Percentiles rank a stretch among this genome's conserved stretches.
phyloP scores from a whole-genome alignment of 2,113 vertebrate species.

The Elephas maximus region DNA sequence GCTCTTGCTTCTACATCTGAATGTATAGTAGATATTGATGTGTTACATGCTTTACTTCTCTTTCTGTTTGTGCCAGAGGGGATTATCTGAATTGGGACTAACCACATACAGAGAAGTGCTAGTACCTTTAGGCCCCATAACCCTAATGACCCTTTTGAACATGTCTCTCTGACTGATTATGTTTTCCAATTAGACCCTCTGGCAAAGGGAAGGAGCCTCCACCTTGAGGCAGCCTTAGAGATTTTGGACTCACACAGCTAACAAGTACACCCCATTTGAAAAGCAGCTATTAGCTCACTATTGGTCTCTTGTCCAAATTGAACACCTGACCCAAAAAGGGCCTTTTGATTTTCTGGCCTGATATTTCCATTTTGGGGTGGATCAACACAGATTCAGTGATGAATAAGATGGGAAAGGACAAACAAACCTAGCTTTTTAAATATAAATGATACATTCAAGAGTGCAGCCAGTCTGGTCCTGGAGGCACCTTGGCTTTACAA shows the following conservation, averaged over 20 bases:
- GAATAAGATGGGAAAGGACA: background rate
- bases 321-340: background rate
- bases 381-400: background rate
- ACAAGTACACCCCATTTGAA: background rate
- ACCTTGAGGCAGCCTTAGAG: background rate
- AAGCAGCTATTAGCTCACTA: background rate
- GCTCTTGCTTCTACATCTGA: background rate
- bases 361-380: background rate
- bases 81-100: background rate
- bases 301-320: background rate
- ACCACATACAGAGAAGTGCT: background rate
- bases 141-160: background rate
- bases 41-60: background rate
- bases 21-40: background rate
- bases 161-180: background rate
- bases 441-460: slow-evolving; percentile 2
- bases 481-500: background rate
- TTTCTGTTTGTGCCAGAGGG: background rate
- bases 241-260: background rate
- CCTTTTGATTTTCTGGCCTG: background rate
- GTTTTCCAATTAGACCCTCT: background rate
- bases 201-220: background rate
- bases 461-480: background rate
- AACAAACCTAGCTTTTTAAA: background rate
- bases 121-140: background rate